These are phyloP conservation scores for Conchocele bisecta DNA, from an alignment of 2,888 invertebrate species.

Conservation along the genomic window DNA sequence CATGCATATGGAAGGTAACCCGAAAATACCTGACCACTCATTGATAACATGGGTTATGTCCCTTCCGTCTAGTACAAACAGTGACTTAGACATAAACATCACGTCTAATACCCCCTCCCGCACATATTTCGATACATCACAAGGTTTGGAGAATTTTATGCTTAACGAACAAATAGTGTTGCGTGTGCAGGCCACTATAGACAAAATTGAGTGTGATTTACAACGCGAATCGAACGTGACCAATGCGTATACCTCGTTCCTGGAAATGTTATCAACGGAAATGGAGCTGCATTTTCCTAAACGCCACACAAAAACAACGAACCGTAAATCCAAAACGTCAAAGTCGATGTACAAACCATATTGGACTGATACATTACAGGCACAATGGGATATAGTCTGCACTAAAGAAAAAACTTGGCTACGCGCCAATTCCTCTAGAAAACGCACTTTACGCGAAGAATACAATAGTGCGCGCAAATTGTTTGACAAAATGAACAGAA, in stretches of 20 bases:
- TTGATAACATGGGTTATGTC: too few species aligned
- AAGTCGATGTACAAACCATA: not conserved
- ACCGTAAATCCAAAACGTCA: too few species aligned
- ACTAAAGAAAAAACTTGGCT: conserved; percentile 14
- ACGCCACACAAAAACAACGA: not conserved
- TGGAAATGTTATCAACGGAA: not conserved
- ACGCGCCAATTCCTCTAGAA: not conserved
- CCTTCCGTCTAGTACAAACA: too few species aligned
- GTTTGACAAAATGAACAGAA: conserved; percentile 20
- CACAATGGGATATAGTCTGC: conserved; percentile 5
- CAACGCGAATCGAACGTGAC: not conserved
- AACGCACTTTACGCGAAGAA: not conserved
- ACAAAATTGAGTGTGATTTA: not conserved
- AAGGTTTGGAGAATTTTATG: too few species aligned
- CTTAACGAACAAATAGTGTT: too few species aligned
- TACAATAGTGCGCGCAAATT: not conserved
- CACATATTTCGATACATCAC: too few species aligned
- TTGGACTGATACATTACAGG: not conserved
- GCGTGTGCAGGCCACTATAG: not conserved
- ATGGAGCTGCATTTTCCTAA: not conserved
- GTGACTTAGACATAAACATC: too few species aligned
- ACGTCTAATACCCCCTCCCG: too few species aligned
- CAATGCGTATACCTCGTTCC: not conserved
- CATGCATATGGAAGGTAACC: too few species aligned
- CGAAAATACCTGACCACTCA: too few species aligned